Base-by-base conservation (phyloP, 2,888 invertebrate genomes). In the Drosophila vallismaia region DNA sequence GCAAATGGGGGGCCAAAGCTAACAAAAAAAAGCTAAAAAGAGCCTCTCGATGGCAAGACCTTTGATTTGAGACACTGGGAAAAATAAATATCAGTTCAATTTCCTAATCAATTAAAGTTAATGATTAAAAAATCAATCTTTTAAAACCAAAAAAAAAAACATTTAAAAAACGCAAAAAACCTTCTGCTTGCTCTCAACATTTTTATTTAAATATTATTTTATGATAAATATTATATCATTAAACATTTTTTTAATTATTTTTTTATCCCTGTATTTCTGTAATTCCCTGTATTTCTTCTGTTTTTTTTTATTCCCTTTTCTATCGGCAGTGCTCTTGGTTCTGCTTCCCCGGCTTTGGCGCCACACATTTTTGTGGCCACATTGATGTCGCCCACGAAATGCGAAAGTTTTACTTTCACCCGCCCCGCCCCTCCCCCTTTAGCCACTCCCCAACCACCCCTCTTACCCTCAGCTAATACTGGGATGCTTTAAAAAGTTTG, bases 341-440 rank as follows among this genome's bases (percentile, higher is more conserved):
- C 8, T 45, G 31, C 26, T 38, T 19, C 36, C 2, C 26, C 28
- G 31, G 33, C 38, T 60, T 38, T 62, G 62, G 62, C 50, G 62
- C 62, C 64, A 62, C 46, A 52, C 51, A 51, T 38, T 64, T 64
- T 40, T 62, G 64, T 52, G 62, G 62, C 40, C 64, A 46, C 64
- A 64, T 52, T 46, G 46, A 64, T 52, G 51, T 64, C 63, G 53
- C 40, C 53, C 12, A 53, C 42, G 31, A 53, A 62, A 62, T 56
- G 56, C 12, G 26, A 46, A 62, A 63, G 64, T 64, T 66, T 63
- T 48, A 60, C 60, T 46, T 31, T 56, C 46, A 48, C n/a, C 24
- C 7, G 14, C 5, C 14, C 19, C 8, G 10, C 10, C n/a, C 4
- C 24, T 7, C 10, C 7, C n/a, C 5, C 8, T 6, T 46, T 8